Percentiles rank a stretch among this genome's conserved stretches.
phyloP scores from a whole-genome alignment of 2,113 vertebrate genomes.

The Xiphophorus hellerii region DNA sequence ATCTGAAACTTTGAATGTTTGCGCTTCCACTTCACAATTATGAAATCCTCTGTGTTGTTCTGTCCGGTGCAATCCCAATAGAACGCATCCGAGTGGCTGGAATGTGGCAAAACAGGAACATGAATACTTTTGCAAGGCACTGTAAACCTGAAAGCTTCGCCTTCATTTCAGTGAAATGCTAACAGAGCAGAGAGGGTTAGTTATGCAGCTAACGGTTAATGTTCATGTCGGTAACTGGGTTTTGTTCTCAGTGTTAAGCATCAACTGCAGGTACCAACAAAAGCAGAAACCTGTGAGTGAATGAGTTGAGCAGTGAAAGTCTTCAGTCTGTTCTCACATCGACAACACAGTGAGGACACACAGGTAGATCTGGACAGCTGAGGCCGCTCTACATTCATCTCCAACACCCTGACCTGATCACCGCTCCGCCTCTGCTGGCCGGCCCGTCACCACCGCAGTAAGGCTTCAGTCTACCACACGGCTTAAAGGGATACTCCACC shows the following conservation, averaged over 20 bases:
- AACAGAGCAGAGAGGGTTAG: not conserved
- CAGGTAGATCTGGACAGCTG: not conserved
- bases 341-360: not conserved
- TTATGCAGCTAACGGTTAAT: not conserved
- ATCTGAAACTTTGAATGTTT: not conserved
- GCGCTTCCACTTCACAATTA: not conserved
- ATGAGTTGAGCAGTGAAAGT: constrained; percentile 1
- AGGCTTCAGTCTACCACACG: constrained; percentile 43
- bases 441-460: constrained; percentile 17
- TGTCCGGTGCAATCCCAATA: not conserved
- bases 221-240: not conserved
- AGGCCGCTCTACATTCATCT: constrained; percentile 14
- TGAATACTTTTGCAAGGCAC: constrained; percentile 1
- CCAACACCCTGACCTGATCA: not conserved
- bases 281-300: not conserved
- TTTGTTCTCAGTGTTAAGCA: not conserved
- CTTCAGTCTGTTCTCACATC: not conserved
- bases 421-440: constrained; percentile 5
- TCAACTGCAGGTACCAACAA: constrained; percentile 11
- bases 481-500: constrained; percentile 38
- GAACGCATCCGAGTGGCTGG: not conserved
- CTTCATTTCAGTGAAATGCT: not conserved
- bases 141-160: not conserved
- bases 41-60: not conserved
- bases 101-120: not conserved